These are phyloP conservation scores for Leuciscus idus DNA, from an alignment of 2,113 vertebrate genomes.

Conservation along the genomic window DNA sequence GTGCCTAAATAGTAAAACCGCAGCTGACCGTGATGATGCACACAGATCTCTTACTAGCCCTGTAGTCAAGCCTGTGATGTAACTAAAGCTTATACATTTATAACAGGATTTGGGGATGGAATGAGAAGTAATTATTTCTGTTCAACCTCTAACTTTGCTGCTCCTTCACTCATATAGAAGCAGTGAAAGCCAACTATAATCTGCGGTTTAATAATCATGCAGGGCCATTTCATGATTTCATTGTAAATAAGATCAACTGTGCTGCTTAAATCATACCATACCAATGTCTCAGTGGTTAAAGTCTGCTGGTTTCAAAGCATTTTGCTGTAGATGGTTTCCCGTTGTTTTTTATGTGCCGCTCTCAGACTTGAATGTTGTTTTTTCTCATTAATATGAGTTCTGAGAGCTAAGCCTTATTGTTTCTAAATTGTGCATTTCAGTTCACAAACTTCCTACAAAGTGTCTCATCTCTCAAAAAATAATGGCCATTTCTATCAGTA, in stretches of 20 bases:
- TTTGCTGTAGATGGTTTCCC: neutral
- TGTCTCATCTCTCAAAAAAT: neutral
- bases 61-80: too few relatives aligned
- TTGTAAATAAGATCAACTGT: neutral
- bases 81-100: too few relatives aligned
- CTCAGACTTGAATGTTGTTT: neutral
- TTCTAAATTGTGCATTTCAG: neutral
- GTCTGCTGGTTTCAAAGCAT: neutral
- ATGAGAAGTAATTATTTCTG: too few relatives aligned
- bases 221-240: neutral
- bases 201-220: neutral
- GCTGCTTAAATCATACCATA: neutral
- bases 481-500: neutral
- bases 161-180: neutral
- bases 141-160: too few relatives aligned
- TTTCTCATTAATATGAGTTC: too few relatives aligned
- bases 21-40: too few relatives aligned
- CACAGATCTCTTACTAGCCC: too few relatives aligned
- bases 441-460: neutral
- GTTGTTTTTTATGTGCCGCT: neutral
- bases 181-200: neutral
- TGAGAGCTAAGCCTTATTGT: neutral
- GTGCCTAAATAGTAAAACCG: too few relatives aligned
- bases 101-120: too few relatives aligned
- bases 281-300: neutral